Base-by-base conservation (phyloP, 2,888 invertebrate species). In the Drosophila quinaria region DNA sequence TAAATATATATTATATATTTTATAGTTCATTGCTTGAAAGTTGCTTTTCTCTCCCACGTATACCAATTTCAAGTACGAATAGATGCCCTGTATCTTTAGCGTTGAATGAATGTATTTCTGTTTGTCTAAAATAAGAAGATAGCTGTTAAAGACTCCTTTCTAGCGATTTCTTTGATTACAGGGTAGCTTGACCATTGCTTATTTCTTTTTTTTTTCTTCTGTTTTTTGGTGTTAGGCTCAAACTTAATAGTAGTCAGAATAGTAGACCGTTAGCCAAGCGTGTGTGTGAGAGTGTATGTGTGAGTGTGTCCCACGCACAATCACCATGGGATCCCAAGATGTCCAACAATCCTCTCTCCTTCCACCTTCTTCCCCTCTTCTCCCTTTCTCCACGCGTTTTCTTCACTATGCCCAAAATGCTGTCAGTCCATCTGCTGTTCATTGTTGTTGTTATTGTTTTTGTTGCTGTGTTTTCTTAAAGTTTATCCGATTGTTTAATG, bases 401-500 rank as follows among this genome's bases (percentile, higher is more conserved):
- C 2, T 11, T 13, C 15, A 13, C 15, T 19, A 15, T 17, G 29
- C 17, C 17, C 15, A 37, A 61, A 75, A 52, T 52, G 74, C 44
- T 78, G 76, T 76, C 65, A 55, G 70, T 78, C 74, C 76, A 76
- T 56, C 78, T 78, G 76, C 55, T 56, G 33, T 46, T 13, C 49
- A 33, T 25, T 47, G 37, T 33, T 55, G 11, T 47, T 62, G 55
- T 51, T 70, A 29, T 59, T 59, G 31, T 51, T 56, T 6, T 65
- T 49, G 22, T 51, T 59, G 42, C 60, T 74, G 63, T 70, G 74
- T 63, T 78, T 78, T 66, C 79, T 81, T 78, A 72, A 81, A 81
- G 74, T 80, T 81, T 81, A 82, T 79, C 82, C 81, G 82, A 80
- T 81, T 81, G 81, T 81, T 81, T 81, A 81, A 81, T 81, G 81